Percentiles rank a stretch among this genome's conserved stretches.
Conservation (phyloP, 2,888 invertebrate species). For the Gastracanthus pulcherrimus region DNA sequence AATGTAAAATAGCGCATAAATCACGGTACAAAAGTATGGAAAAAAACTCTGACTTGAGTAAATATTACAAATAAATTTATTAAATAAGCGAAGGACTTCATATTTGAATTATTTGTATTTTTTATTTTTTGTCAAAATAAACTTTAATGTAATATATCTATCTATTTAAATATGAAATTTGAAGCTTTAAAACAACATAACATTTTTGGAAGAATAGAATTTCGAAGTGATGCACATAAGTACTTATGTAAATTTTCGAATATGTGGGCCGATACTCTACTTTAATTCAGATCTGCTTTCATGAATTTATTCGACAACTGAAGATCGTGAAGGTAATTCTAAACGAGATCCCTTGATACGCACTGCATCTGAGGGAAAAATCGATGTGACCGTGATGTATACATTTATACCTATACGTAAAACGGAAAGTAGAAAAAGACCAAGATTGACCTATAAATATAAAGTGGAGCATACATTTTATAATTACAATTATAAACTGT, state of each 20-base stretch:
- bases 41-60: background rate
- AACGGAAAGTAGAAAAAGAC: background rate
- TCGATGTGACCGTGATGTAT: slow-evolving; percentile 9
- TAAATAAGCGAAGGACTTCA: background rate
- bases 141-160: too few species aligned
- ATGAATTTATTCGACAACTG: background rate
- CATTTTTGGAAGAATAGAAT: background rate
- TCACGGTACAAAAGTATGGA: background rate
- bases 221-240: background rate
- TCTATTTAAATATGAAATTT: background rate
- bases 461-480: background rate
- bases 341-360: background rate
- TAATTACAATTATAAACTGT: background rate
- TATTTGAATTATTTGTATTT: too few species aligned
- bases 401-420: background rate
- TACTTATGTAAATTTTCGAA: background rate
- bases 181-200: too few species aligned
- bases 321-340: slow-evolving; percentile 15
- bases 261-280: background rate
- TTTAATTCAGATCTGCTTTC: background rate
- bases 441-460: background rate
- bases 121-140: too few species aligned
- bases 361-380: background rate
- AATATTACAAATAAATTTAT: background rate
- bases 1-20: too few species aligned